phyloP scores from a whole-genome alignment of 1,140 invertebrate species.

The Ylistrum balloti region DNA sequence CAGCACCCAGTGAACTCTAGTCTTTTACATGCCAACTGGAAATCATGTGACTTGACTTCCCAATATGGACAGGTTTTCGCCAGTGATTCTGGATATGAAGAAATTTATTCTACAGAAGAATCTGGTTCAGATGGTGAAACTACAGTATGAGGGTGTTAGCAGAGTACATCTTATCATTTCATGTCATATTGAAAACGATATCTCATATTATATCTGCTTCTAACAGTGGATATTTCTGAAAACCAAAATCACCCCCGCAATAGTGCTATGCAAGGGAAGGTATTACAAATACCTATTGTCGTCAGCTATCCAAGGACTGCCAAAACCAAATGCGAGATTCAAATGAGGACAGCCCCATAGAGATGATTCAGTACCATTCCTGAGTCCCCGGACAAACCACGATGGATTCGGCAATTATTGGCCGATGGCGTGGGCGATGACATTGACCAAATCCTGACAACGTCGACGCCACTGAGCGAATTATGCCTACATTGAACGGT shows the following conservation, averaged over 20 bases:
- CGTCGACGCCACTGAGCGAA: not conserved
- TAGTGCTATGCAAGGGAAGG: not conserved
- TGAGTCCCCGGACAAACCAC: not conserved
- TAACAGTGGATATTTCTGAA: not conserved
- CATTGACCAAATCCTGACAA: not conserved
- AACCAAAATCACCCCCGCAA: not conserved
- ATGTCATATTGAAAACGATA: constrained; percentile 21
- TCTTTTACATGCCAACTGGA: constrained; percentile 33
- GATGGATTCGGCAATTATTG: not conserved
- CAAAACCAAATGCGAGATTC: not conserved
- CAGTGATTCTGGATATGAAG: not conserved
- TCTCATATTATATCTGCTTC: not conserved
- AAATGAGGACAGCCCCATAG: too few species aligned
- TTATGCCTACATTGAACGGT: not conserved
- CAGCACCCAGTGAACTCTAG: constrained; percentile 19
- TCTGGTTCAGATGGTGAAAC: constrained; percentile 6
- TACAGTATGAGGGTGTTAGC: not conserved
- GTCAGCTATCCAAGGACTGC: not conserved
- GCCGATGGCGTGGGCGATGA: not conserved
- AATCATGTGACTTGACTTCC: not conserved
- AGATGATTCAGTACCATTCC: too few species aligned
- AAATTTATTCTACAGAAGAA: not conserved
- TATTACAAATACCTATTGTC: not conserved
- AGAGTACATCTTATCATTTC: not conserved
- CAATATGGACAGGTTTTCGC: not conserved